phyloP scores from a whole-genome alignment of 2,888 invertebrate species.

The Chrysolina oricalcia region DNA sequence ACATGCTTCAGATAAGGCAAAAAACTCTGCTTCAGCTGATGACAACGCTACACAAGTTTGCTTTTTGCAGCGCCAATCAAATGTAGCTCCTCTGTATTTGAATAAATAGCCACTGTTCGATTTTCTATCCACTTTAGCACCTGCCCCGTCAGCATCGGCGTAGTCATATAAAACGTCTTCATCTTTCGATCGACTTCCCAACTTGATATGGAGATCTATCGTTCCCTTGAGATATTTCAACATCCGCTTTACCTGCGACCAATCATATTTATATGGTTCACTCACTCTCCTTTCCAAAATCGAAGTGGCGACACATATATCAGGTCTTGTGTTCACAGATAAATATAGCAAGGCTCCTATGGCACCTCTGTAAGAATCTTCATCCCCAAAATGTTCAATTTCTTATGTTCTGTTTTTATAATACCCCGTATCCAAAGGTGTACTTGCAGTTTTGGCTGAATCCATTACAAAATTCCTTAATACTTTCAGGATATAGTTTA shows the following conservation, averaged over 20 bases:
- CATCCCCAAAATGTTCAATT: too few relatives aligned
- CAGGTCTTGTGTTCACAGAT: too few relatives aligned
- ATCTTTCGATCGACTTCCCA: neutral
- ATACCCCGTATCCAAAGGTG: slow-evolving; percentile 9
- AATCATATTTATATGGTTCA: too few relatives aligned
- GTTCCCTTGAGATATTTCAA: neutral
- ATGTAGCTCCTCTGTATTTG: neutral
- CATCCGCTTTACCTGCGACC: too few relatives aligned
- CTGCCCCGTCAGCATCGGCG: neutral
- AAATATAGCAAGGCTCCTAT: too few relatives aligned
- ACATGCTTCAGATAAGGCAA: neutral
- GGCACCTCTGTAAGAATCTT: too few relatives aligned
- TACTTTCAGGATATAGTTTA: too few relatives aligned
- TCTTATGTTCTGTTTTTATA: slow-evolving; percentile 9
- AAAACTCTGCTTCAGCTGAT: neutral
- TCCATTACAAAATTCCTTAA: too few relatives aligned
- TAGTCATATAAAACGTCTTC: neutral
- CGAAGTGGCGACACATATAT: too few relatives aligned
- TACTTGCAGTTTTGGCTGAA: too few relatives aligned
- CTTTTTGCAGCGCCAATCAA: neutral
- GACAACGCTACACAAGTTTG: neutral
- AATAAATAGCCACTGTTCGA: neutral
- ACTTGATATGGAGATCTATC: neutral
- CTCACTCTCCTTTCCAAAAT: too few relatives aligned
- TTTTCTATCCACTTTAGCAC: neutral